phyloP scores from a whole-genome alignment of 1,140 invertebrate species.

The Drosophila aff. region DNA sequence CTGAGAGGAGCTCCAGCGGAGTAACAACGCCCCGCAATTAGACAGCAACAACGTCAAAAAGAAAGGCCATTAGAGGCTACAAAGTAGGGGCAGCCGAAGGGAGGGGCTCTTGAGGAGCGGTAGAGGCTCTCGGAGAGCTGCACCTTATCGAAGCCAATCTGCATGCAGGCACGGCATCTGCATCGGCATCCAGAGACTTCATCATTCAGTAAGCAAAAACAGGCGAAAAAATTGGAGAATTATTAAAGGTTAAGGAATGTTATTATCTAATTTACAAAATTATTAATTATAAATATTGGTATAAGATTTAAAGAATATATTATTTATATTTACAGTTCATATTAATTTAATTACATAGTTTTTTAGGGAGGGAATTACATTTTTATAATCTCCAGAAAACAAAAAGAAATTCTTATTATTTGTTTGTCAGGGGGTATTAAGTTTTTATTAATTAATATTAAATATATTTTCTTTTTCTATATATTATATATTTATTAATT shows the following conservation, averaged over 20 bases:
- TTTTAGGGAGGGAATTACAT: neutral
- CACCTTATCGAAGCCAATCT: constrained; percentile 59
- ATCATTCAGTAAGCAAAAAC: constrained; percentile 14
- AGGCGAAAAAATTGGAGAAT: neutral
- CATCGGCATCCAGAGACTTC: constrained; percentile 28
- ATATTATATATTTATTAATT: neutral
- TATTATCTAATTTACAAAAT: neutral
- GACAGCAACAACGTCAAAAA: constrained; percentile 70
- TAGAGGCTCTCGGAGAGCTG: constrained; percentile 1
- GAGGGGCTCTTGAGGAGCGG: neutral
- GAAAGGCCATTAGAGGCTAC: constrained; percentile 70
- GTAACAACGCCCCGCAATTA: constrained; percentile 69
- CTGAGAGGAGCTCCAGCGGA: constrained; percentile 35
- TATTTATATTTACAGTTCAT: neutral
- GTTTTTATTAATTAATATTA: neutral
- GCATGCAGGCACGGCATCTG: constrained; percentile 50
- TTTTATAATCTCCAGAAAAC: neutral
- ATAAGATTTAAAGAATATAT: neutral
- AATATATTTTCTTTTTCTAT: neutral
- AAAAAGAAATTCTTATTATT: neutral
- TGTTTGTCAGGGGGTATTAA: no score
- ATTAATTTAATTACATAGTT: neutral
- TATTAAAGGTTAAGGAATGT: neutral
- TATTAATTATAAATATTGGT: neutral
- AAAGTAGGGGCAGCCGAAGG: constrained; percentile 1